phyloP scores from a whole-genome alignment of 2,113 vertebrate genomes.

The Murina feae region DNA sequence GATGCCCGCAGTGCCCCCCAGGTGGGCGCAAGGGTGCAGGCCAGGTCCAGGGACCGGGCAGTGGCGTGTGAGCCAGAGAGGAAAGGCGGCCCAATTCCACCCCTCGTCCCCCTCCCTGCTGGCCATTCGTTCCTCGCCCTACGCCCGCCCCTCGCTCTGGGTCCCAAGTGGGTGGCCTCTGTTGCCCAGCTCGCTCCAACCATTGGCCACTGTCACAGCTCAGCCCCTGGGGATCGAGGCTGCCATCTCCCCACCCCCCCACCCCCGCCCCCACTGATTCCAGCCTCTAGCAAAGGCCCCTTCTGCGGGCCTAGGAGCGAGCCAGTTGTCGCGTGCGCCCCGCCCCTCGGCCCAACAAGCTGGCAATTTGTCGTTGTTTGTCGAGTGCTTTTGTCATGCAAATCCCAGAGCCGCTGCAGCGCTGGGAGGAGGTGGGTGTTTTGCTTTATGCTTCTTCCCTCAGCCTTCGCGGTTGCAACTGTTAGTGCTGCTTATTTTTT shows the following conservation, averaged over 20 bases:
- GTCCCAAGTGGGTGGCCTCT: conserved; percentile 51
- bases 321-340: conserved; percentile 81
- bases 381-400: conserved; percentile 87
- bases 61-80: not conserved
- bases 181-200: conserved; percentile 47
- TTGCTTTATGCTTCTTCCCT: not conserved
- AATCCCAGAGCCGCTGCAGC: conserved; percentile 69
- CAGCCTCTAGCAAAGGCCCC: not conserved
- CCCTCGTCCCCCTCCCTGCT: not conserved
- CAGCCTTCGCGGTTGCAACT: conserved; percentile 39
- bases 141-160: not conserved
- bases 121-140: not conserved
- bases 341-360: conserved; percentile 81
- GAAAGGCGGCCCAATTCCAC: not conserved
- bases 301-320: conserved; percentile 23
- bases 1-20: not conserved
- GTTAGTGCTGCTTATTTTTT: conserved; percentile 20
- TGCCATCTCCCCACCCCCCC: too few relatives aligned
- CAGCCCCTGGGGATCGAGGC: not conserved
- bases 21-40: not conserved
- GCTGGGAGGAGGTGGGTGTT: conserved; percentile 29
- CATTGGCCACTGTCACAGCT: not conserved
- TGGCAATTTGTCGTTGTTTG: conserved; percentile 86
- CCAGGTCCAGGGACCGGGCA: not conserved
- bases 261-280: too few relatives aligned